Percentiles rank a stretch among this genome's conserved stretches.
phyloP scores from a whole-genome alignment of 1,140 invertebrate species.

The Brachionus sp. region DNA sequence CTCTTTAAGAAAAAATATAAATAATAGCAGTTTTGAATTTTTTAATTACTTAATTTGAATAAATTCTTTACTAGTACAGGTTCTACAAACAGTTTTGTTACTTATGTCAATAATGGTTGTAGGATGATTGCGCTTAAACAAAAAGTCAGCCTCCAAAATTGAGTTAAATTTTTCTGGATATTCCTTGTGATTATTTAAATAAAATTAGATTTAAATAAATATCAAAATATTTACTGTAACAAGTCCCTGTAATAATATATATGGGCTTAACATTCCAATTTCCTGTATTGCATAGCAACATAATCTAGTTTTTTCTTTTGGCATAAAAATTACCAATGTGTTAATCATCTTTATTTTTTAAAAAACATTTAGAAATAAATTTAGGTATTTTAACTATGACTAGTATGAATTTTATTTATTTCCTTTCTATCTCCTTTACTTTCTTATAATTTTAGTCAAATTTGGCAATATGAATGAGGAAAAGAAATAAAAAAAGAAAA shows the following conservation, averaged over 20 bases:
- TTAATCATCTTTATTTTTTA: slow-evolving; percentile 11
- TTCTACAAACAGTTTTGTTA: slow-evolving; percentile 32
- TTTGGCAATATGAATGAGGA: no score
- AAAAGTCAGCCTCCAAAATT: slow-evolving; percentile 7
- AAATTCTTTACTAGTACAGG: neutral
- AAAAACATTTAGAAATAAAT: neutral
- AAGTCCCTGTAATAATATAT: neutral
- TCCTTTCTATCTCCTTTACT: no score
- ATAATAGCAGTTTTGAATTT: neutral
- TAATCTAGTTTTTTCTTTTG: neutral
- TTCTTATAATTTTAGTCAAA: no score
- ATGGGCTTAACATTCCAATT: neutral
- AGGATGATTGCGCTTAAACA: slow-evolving; percentile 5
- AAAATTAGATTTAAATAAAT: neutral
- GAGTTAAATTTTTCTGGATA: neutral
- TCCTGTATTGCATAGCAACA: slow-evolving; percentile 10
- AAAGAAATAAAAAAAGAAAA: no score
- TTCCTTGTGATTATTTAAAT: neutral
- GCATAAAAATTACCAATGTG: slow-evolving; percentile 29
- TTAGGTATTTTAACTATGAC: no score
- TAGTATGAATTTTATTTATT: no score
- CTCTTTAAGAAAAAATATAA: neutral
- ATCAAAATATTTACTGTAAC: neutral
- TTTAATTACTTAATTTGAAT: neutral
- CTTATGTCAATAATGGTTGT: slow-evolving; percentile 14